phyloP scores from a whole-genome alignment of 1,140 invertebrate genomes.

The Drosophila mauritiana region DNA sequence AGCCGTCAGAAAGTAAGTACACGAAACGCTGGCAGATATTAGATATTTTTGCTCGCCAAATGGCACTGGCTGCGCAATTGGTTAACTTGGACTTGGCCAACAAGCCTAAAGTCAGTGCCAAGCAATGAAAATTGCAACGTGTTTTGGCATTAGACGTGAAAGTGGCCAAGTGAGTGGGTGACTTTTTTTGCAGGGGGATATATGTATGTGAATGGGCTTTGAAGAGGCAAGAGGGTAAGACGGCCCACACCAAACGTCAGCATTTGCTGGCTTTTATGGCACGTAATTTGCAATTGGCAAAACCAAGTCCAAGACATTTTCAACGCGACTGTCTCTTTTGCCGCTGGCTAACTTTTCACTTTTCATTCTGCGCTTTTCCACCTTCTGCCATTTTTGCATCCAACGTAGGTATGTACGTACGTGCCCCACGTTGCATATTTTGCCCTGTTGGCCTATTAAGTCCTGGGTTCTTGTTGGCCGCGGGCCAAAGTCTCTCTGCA shows the following conservation, averaged over 20 bases:
- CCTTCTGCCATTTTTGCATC: conserved; percentile 23
- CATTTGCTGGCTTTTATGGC: conserved; percentile 70
- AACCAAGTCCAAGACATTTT: conserved; percentile 60
- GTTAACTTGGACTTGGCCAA: conserved; percentile 81
- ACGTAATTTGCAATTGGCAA: conserved; percentile 82
- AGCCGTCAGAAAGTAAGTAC: conserved; percentile 32
- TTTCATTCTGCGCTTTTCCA: conserved; percentile 81
- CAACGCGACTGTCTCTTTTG: conserved; percentile 27
- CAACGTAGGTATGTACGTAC: conserved; percentile 8
- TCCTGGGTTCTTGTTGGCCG: conserved; percentile 62
- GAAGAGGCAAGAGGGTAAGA: conserved; percentile 1
- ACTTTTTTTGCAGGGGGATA: conserved; percentile 3
- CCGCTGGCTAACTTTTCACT: conserved; percentile 77
- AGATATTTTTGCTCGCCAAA: conserved; percentile 13
- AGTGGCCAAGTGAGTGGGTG: conserved; percentile 56
- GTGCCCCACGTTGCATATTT: conserved; percentile 52
- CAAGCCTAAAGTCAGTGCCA: conserved; percentile 79
- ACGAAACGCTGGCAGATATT: conserved; percentile 11
- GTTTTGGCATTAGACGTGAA: conserved; percentile 83
- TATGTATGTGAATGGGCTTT: background rate
- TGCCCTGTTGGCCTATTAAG: conserved; percentile 83
- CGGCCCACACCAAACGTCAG: conserved; percentile 52
- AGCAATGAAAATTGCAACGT: conserved; percentile 81
- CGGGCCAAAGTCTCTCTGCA: conserved; percentile 50
- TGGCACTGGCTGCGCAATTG: conserved; percentile 57